These are phyloP conservation scores for Microdon myrmicae DNA, from an alignment of 2,888 invertebrate genomes.

Conservation along the genomic window DNA sequence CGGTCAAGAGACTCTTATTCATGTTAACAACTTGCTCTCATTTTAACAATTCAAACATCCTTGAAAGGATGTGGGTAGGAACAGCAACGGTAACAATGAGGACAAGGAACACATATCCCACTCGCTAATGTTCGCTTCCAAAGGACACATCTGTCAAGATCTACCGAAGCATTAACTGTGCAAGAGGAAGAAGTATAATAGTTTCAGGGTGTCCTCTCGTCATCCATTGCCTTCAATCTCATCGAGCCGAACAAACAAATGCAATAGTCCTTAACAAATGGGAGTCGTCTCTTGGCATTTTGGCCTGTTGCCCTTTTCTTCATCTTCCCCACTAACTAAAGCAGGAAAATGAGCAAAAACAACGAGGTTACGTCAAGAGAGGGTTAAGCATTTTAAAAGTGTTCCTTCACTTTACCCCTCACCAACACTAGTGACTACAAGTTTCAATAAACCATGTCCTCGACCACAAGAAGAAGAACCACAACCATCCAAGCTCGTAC, in stretches of 20 bases:
- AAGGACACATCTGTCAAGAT: slow-evolving; percentile 38
- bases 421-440: not conserved
- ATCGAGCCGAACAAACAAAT: slow-evolving; percentile 42
- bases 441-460: slow-evolving; percentile 29
- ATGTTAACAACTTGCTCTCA: slow-evolving; percentile 20
- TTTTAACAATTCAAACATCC: slow-evolving; percentile 27
- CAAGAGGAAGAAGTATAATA: slow-evolving; percentile 7
- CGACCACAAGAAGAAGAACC: slow-evolving; percentile 2
- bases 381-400: slow-evolving; percentile 37
- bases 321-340: not conserved
- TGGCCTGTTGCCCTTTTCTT: not conserved
- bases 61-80: too few relatives aligned
- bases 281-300: not conserved
- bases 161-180: slow-evolving; percentile 5
- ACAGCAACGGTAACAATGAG: too few relatives aligned
- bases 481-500: not conserved
- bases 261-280: slow-evolving; percentile 18
- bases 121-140: slow-evolving; percentile 30
- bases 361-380: slow-evolving; percentile 39
- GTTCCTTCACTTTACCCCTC: not conserved
- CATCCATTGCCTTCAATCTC: too few relatives aligned
- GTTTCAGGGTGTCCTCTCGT: slow-evolving; percentile 33
- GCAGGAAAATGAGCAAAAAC: slow-evolving; percentile 34
- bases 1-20: slow-evolving; percentile 38
- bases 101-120: not conserved